Percentiles rank a stretch among this genome's conserved stretches.
Conservation (phyloP, 2,113 vertebrate genomes). For the Dolichotis patagonum region DNA sequence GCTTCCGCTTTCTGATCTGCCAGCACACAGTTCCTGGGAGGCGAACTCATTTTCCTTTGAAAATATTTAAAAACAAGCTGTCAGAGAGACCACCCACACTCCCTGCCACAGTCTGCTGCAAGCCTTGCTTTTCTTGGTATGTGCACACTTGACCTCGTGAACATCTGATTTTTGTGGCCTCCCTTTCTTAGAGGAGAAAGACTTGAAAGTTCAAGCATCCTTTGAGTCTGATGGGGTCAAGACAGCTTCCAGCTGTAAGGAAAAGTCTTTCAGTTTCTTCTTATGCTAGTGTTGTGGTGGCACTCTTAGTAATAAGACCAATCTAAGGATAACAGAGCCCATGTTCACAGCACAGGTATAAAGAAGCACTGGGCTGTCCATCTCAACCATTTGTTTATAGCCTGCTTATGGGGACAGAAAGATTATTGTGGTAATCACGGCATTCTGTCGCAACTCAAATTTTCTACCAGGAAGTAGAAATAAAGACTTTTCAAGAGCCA, state of each 20-base stretch:
- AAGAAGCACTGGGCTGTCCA: fast-evolving
- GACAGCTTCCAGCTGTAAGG: background rate
- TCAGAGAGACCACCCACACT: background rate
- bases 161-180: background rate
- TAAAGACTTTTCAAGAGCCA: background rate
- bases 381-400: fast-evolving
- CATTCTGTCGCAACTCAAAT: background rate
- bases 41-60: background rate
- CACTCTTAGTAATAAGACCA: background rate
- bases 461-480: background rate
- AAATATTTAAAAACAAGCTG: conserved; percentile 57
- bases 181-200: background rate
- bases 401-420: background rate
- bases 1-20: background rate
- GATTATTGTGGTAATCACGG: background rate
- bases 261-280: background rate
- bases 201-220: background rate
- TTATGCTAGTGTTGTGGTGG: background rate
- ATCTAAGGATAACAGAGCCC: too few relatives aligned
- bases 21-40: conserved; percentile 9
- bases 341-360: fast-evolving
- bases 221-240: background rate
- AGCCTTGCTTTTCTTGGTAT: background rate
- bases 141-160: background rate
- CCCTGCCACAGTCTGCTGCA: background rate